Percentiles rank a stretch among this genome's conserved stretches.
Evolutionary conservation across 1,140 invertebrate species (phyloP).

Genomic region (Neodiprion lecontei): DNA sequence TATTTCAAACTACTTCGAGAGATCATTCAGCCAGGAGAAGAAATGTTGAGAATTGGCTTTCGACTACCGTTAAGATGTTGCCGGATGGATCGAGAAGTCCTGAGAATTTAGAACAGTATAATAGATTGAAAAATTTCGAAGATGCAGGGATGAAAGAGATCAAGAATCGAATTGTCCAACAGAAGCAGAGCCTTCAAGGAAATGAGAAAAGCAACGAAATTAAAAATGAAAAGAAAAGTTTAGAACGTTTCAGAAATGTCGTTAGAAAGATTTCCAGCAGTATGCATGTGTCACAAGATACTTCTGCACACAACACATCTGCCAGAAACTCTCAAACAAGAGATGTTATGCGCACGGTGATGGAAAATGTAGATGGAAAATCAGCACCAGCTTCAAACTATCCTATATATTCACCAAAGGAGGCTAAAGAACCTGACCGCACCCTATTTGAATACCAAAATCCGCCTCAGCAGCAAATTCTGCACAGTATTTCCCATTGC

Average conservation of each 20-base stretch:
- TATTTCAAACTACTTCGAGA: background rate
- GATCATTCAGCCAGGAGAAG: constrained; percentile 32
- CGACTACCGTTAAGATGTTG: constrained; percentile 29
- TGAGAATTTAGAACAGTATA: constrained; percentile 9
- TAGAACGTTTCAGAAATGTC: constrained; percentile 4
- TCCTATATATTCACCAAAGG: constrained; percentile 26
- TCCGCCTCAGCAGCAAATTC: background rate
- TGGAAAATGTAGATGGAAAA: constrained; percentile 32
- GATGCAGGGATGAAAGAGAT: constrained; percentile 36
- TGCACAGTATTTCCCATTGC: background rate
- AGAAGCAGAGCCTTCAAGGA: background rate
- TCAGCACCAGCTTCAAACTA: constrained; percentile 25
- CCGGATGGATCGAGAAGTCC: background rate
- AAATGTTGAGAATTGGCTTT: constrained; percentile 37
- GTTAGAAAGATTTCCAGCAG: background rate
- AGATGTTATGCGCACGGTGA: constrained; percentile 17
- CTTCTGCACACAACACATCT: background rate
- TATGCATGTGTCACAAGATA: background rate
- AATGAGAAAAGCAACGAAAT: constrained; percentile 13
- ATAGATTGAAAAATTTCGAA: constrained; percentile 38
- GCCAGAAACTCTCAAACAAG: background rate
- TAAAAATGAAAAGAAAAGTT: constrained; percentile 20
- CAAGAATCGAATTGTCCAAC: constrained; percentile 14
- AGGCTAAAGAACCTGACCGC: constrained; percentile 11
- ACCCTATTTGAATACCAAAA: constrained; percentile 20